These are phyloP conservation scores for Peromyscus aztecus DNA, from an alignment of 2,797 vertebrate species.

Conservation along the genomic window DNA sequence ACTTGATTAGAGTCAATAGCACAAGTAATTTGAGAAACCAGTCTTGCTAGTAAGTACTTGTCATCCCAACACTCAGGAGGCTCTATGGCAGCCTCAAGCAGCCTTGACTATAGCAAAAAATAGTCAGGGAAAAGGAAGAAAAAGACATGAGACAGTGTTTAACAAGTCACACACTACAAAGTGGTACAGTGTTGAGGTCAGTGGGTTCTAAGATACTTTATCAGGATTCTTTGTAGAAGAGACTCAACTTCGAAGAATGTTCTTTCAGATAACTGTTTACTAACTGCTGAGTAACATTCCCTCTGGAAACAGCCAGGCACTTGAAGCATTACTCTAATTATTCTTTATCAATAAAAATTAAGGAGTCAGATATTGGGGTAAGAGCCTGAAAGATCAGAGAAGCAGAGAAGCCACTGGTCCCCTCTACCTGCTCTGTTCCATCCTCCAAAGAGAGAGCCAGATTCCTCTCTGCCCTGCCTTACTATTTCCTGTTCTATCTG, in stretches of 20 bases:
- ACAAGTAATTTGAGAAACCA: not conserved
- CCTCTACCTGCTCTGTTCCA: too few relatives aligned
- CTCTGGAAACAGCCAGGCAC: not conserved
- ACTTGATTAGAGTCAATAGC: slow-evolving; percentile 19
- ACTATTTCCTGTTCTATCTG: too few relatives aligned
- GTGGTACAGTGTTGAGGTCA: not conserved
- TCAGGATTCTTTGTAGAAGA: slow-evolving; percentile 38
- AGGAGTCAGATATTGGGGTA: too few relatives aligned
- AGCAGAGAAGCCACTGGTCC: too few relatives aligned
- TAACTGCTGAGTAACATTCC: not conserved
- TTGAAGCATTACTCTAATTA: too few relatives aligned
- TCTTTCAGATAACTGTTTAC: slow-evolving; percentile 43
- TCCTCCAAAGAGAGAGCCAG: too few relatives aligned
- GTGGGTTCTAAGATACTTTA: slow-evolving; percentile 22
- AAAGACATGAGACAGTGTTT: slow-evolving; percentile 39
- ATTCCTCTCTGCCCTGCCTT: too few relatives aligned
- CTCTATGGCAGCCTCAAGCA: too few relatives aligned
- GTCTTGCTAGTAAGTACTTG: not conserved
- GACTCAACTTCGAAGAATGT: slow-evolving; percentile 24
- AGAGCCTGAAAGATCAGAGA: too few relatives aligned
- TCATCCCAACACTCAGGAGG: not conserved
- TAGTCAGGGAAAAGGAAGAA: not conserved
- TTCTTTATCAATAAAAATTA: too few relatives aligned
- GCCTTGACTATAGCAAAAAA: not conserved
- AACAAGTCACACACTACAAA: not conserved